Percentiles rank a stretch among this genome's conserved stretches.
Evolutionary conservation across 2,797 vertebrate genomes (phyloP).

Genomic region (Myotis findleyi): DNA sequence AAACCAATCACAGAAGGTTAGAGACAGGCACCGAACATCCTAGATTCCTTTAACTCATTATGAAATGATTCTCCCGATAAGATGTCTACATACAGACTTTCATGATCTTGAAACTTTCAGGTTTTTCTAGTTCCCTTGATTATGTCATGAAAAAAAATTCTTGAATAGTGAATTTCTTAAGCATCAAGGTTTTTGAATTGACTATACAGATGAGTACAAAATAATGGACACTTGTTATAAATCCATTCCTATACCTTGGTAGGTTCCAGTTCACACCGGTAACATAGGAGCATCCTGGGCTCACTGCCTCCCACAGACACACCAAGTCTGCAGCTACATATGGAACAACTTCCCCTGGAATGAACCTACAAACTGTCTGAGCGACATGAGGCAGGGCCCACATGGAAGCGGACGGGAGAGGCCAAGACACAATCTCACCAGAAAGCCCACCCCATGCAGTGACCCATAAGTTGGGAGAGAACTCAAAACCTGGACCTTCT

Average conservation of each 20-base stretch:
- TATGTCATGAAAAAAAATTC: neutral
- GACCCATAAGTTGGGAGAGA: accelerated
- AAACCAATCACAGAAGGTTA: slow-evolving; percentile 2
- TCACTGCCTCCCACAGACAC: neutral
- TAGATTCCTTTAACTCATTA: slow-evolving; percentile 24
- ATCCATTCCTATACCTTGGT: too few relatives aligned
- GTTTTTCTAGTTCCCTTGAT: neutral
- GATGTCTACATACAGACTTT: neutral
- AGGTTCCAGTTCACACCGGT: neutral
- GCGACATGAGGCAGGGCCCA: neutral
- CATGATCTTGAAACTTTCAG: neutral
- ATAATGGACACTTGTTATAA: neutral
- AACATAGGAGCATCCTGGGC: neutral
- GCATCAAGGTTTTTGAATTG: neutral
- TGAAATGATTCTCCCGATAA: neutral
- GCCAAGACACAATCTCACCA: neutral
- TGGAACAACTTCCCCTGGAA: neutral
- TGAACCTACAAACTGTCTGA: too few relatives aligned
- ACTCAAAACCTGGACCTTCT: neutral
- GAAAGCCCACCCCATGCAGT: accelerated
- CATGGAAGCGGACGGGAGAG: neutral
- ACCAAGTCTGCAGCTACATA: neutral
- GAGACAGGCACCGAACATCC: neutral
- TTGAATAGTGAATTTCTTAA: neutral
- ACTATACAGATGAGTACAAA: neutral